Evolutionary conservation across 2,797 vertebrate genomes (phyloP).

Genomic region (Anas capensis): DNA sequence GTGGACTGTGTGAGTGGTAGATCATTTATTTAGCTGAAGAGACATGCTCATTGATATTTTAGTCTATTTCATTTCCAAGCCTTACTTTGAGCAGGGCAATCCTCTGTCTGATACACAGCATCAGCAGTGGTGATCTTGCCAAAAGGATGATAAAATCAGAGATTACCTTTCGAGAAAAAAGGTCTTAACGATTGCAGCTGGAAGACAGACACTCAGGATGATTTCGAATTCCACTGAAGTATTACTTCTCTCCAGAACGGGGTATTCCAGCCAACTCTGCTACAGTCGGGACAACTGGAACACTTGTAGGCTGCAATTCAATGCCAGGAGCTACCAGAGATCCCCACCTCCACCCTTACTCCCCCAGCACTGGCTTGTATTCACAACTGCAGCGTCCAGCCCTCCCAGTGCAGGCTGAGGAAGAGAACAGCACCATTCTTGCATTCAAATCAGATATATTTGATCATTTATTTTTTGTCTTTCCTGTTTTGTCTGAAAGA

Average conservation of each 20-base stretch:
- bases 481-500: neutral
- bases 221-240: neutral
- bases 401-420: rapidly evolving
- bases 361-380: neutral
- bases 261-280: neutral
- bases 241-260: neutral
- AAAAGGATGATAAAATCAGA: neutral
- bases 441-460: neutral
- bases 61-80: neutral
- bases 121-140: neutral
- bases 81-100: neutral
- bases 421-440: neutral
- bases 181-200: neutral
- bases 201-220: neutral
- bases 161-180: neutral
- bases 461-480: neutral
- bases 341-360: neutral
- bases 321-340: neutral
- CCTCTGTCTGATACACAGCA: neutral
- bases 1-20: neutral
- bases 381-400: neutral
- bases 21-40: neutral
- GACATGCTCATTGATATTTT: neutral
- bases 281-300: rapidly evolving
- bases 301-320: neutral